phyloP scores from a whole-genome alignment of 2,888 invertebrate genomes.

The Polydesmus complanatus region DNA sequence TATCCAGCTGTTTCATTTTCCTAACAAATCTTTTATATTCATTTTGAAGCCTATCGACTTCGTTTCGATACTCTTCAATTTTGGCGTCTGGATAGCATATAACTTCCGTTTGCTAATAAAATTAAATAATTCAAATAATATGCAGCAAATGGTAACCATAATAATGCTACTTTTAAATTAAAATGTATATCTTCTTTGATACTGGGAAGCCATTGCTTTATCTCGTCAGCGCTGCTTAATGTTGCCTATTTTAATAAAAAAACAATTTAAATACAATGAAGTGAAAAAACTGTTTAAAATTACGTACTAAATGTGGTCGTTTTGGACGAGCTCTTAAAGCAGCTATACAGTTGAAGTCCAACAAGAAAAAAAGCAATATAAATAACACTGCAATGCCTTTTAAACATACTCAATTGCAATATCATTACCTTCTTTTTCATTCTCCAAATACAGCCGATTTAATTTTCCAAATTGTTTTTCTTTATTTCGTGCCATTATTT shows the following conservation, averaged over 20 bases:
- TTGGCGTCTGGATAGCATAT: constrained; percentile 29
- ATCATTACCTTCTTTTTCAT: constrained; percentile 27
- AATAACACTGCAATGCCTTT: neutral
- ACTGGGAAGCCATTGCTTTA: constrained; percentile 30
- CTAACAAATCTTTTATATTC: constrained; percentile 29
- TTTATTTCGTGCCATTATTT: constrained; percentile 29
- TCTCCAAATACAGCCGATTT: constrained; percentile 24
- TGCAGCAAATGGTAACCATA: neutral
- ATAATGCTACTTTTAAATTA: constrained; percentile 26
- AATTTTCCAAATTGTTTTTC: constrained; percentile 29
- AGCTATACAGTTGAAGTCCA: neutral
- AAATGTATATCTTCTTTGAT: constrained; percentile 30
- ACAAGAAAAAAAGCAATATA: neutral
- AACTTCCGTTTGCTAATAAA: constrained; percentile 28
- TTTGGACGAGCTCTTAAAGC: constrained; percentile 9
- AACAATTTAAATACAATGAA: constrained; percentile 5
- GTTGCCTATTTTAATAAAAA: constrained; percentile 22
- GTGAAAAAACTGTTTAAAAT: constrained; percentile 20
- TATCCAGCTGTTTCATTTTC: constrained; percentile 26
- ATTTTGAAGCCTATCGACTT: constrained; percentile 24
- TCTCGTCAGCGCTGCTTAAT: constrained; percentile 25
- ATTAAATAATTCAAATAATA: too few species aligned
- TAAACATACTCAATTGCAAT: neutral
- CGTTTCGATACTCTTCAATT: constrained; percentile 25
- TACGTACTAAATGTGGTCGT: constrained; percentile 16